Evolutionary conservation across 2,888 invertebrate genomes (phyloP).

Genomic region (Heliconius sara): DNA sequence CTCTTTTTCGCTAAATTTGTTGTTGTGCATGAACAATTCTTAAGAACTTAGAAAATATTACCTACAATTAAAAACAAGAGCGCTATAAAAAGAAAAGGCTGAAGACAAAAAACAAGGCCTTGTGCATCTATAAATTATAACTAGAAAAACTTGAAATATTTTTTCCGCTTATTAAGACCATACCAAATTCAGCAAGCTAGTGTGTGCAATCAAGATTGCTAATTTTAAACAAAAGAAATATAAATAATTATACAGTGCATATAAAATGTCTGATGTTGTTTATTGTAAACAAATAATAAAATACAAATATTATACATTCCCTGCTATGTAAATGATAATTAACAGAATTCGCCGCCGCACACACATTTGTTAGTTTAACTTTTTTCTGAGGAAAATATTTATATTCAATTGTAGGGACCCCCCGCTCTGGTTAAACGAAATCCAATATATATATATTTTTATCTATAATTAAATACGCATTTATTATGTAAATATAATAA

Average conservation of each 20-base stretch:
- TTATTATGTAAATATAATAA: too few relatives aligned
- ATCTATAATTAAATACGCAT: background rate
- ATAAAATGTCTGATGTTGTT: background rate
- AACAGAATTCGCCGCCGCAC: background rate
- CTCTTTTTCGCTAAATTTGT: background rate
- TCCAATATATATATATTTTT: background rate
- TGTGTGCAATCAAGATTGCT: constrained; percentile 1
- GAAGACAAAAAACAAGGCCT: background rate
- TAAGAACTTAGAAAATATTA: background rate
- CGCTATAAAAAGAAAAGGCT: background rate
- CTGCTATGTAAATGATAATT: background rate
- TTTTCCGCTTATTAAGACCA: background rate
- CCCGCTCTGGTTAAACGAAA: background rate
- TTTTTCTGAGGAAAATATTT: background rate
- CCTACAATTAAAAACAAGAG: background rate
- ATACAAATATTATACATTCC: constrained; percentile 14
- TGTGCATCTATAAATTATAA: background rate
- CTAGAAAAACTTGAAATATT: background rate
- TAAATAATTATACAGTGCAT: constrained; percentile 4
- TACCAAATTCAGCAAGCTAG: background rate
- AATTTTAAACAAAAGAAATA: background rate
- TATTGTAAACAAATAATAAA: constrained; percentile 2
- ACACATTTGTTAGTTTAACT: background rate
- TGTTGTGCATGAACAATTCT: background rate
- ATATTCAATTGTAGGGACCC: background rate